Evolutionary conservation across 1,140 invertebrate species (phyloP), one percentile per base, ranked within the genome.

Genomic region (Diorhabda sublineata): DNA sequence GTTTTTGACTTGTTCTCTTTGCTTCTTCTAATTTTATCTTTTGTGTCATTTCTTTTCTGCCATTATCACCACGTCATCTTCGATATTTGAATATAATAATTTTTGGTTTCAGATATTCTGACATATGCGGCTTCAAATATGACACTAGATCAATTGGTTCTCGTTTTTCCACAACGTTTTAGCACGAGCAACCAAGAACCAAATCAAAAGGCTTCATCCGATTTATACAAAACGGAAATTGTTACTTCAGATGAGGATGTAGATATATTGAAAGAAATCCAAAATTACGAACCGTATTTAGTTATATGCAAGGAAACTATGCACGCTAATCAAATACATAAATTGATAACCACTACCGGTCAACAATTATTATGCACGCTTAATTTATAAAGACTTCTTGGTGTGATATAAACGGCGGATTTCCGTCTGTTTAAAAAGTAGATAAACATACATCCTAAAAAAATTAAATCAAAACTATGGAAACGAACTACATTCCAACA

Each of bases 301-400:
- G 82, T 82, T 66, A 81, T 85, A 69, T 87, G 85, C 69, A 83
- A 81, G 68, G 84, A 85, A 75, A 83, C 84, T 5, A 82, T 84
- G 75, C 85, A 87, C 60, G 87, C 87, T 5, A 86, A 87, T 77
- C 85, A 87, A 69, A 85, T 89, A 5, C 85, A 84, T 73, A 84
- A 85, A 63, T 81, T 88, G 70, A 86, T 88, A 64, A 85, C 86
- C 68, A 84, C 85, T 65, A 87, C 86, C 58, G 85, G 86, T 41
- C 84, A 87, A 67, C 85, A 87, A 73, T 81, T 88, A 66, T 73
- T 88, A 69, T 82, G 82, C 42, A 85, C 84, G 62, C 75, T 86
- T 68, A 85, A 84, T 78, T 79, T 85, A 67, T 86, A 81, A 52
- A 26, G 26, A 26, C 26, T 26, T 26, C 26, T 26, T 26, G 26